Conservation (phyloP, 1,140 invertebrate species). For the Drosophila ananassae region DNA sequence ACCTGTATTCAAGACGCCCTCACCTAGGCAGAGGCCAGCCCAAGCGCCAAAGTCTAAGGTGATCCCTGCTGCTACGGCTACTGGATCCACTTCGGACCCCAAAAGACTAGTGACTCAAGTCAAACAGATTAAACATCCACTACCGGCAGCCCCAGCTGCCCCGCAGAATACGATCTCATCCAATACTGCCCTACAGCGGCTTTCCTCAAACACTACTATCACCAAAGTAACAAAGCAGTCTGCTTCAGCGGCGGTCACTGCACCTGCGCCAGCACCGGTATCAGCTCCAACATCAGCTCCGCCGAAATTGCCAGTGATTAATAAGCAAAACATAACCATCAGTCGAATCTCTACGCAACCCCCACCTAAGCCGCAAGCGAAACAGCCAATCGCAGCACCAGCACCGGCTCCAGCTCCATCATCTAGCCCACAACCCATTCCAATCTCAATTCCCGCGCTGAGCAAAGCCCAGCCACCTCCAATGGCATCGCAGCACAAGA, state of each 20-base stretch:
- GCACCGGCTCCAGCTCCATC: not conserved
- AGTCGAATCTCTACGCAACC: conserved; percentile 58
- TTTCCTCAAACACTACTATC: conserved; percentile 69
- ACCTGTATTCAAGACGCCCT: conserved; percentile 50
- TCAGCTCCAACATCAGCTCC: not conserved
- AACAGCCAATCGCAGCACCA: conserved; percentile 12
- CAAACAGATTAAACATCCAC: conserved; percentile 35
- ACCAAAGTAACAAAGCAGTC: conserved; percentile 59
- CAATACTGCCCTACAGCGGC: conserved; percentile 65
- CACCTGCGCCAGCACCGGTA: not conserved
- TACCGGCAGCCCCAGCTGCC: conserved; percentile 5
- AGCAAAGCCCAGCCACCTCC: conserved; percentile 27
- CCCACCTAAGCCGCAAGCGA: conserved; percentile 36
- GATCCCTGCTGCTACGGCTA: not conserved
- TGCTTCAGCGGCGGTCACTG: not conserved
- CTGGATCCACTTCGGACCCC: conserved; percentile 19
- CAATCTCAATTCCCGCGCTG: conserved; percentile 10
- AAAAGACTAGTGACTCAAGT: conserved; percentile 53
- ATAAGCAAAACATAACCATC: conserved; percentile 79
- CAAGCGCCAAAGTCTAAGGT: conserved; percentile 28
- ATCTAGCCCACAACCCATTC: conserved; percentile 13
- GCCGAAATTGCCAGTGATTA: conserved; percentile 66
- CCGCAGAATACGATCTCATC: conserved; percentile 4
- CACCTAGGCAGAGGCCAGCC: conserved; percentile 39
- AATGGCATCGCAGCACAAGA: conserved; percentile 33